A percentile compares a stretch with the other conserved stretches of the same genome.
These are phyloP conservation scores for Protonemura montana DNA, from an alignment of 2,888 invertebrate genomes.

Conservation along the genomic window DNA sequence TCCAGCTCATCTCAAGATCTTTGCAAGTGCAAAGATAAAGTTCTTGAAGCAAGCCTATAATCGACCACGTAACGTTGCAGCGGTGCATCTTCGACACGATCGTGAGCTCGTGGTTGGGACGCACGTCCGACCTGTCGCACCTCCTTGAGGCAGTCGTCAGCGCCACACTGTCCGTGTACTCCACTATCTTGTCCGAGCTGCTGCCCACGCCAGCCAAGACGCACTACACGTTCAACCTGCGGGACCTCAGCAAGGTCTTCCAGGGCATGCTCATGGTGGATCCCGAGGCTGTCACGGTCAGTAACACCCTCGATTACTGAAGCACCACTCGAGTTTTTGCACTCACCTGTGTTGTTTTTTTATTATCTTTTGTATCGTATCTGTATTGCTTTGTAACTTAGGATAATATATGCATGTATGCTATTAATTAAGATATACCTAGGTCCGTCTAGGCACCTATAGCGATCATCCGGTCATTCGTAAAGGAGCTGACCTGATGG, in stretches of 20 bases:
- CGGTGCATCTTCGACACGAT: slow-evolving; percentile 74
- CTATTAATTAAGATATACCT: no score
- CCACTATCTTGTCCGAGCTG: slow-evolving; percentile 70
- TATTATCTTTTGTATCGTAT: no score
- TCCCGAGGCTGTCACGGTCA: slow-evolving; percentile 58
- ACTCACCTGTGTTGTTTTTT: no score
- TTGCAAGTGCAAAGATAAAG: no score
- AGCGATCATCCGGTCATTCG: no score
- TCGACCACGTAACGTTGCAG: slow-evolving; percentile 54
- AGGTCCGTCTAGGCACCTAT: no score
- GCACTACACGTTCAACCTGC: slow-evolving; percentile 88
- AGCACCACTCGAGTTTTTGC: no score
- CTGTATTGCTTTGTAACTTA: no score
- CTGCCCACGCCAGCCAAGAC: slow-evolving; percentile 89
- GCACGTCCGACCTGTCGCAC: slow-evolving; percentile 53
- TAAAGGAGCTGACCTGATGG: no score
- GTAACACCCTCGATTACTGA: no score
- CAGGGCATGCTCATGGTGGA: slow-evolving; percentile 80
- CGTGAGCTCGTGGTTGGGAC: slow-evolving; percentile 71
- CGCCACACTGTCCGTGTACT: slow-evolving; percentile 74
- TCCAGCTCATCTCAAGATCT: no score
- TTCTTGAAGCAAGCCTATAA: not conserved
- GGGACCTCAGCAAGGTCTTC: slow-evolving; percentile 86
- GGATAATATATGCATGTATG: no score
- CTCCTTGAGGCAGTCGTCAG: slow-evolving; percentile 65